Evolutionary conservation across 2,797 vertebrate genomes (phyloP), one percentile per base, ranked within the genome.

Genomic region (Pteropus rufus): DNA sequence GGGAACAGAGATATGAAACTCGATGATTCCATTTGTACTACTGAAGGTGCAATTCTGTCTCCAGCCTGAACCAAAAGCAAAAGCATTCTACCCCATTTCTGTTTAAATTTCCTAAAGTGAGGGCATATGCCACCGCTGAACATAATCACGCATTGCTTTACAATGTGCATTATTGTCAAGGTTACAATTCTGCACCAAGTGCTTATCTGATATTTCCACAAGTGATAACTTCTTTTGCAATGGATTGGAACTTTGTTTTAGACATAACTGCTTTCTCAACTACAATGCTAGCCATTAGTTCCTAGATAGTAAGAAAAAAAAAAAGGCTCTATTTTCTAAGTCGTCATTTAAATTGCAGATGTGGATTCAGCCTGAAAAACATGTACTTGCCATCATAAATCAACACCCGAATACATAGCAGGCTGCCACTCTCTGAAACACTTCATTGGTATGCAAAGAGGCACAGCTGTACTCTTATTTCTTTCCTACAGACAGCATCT

Each of bases 331-430:
- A 39, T 86, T 96, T 90, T 94, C 36, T 44, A 85, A 52, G 54
- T 2, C 56, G 86, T 86, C 79, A 94, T 97, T 96, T 95, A 87
- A 93, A 95, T 91, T 91, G 85, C 72, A 96, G 91, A 87, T 85
- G 29, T 58, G 73, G 44, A 60, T 79, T 73, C 70, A 29, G 65
- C 36, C 58, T 49, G 67, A 72, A 70, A 65, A 93, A 56, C 39
- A 29, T 76, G 64, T 39, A 44, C 60, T 81, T 19, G 60, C 21
- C 26, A 23, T 65, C 72, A 39, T 96, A 94, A 96, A 96, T 95
- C 96, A 93, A 65, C 88, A 73, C 58, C 44, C 12, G 3, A 31
- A 85, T 24, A 23, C 14, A 29, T 5, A 82, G 67, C 65, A 88
- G 67, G 29, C 49, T 21, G 26, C 49, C 10, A n/a, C 31, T 72